Conservation (phyloP, 30 jellyfish, hydroid and myxozoan genomes). For the Cassiopea xamachana region DNA sequence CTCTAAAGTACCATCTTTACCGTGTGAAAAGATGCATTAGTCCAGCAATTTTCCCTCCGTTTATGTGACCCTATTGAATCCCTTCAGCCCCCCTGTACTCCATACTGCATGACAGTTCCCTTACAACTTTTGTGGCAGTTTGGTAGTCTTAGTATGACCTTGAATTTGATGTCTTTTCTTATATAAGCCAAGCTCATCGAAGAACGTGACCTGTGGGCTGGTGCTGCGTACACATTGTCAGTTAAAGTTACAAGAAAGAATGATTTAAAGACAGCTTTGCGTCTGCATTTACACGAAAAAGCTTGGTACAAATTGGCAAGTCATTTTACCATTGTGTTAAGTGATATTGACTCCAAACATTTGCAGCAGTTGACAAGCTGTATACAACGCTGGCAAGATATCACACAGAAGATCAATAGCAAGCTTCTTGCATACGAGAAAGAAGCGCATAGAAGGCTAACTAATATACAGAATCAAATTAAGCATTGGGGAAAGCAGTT, state of each 20-base stretch:
- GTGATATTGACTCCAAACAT: constrained; percentile 75
- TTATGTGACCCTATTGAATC: too few species aligned
- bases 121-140: too few species aligned
- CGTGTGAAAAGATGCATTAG: too few species aligned
- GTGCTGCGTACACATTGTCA: constrained; percentile 81
- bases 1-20: too few species aligned
- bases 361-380: constrained; percentile 67
- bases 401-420: constrained; percentile 53
- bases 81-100: too few species aligned
- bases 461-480: constrained; percentile 39
- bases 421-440: constrained; percentile 56
- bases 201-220: constrained; percentile 96
- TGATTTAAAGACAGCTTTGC: constrained; percentile 77
- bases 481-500: constrained; percentile 76
- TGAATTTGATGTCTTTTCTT: background rate
- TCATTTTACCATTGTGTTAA: constrained; percentile 67
- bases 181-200: constrained; percentile 79
- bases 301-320: constrained; percentile 86
- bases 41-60: too few species aligned
- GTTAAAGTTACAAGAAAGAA: constrained; percentile 83
- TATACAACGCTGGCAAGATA: constrained; percentile 86
- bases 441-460: constrained; percentile 63
- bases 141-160: too few species aligned
- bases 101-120: too few species aligned
- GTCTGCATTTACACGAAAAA: constrained; percentile 88